Evolutionary conservation across 2,113 vertebrate genomes (phyloP).

Genomic region (Orycteropus afer): DNA sequence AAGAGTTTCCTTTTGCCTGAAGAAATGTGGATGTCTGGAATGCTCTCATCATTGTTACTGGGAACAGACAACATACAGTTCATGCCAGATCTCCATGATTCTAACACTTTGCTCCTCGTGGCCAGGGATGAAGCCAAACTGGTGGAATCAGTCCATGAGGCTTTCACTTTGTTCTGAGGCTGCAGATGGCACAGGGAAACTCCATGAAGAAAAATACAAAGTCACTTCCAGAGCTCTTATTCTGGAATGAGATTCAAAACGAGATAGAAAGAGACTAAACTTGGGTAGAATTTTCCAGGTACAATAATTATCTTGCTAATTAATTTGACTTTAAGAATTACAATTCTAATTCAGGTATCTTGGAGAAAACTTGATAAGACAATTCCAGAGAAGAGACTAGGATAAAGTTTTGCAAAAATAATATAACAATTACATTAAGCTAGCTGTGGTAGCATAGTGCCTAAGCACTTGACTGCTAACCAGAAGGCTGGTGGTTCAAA

Average conservation of each 20-base stretch:
- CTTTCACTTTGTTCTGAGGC: background rate
- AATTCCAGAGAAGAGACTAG: background rate
- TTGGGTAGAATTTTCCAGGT: background rate
- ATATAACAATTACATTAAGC: background rate
- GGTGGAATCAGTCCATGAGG: no score
- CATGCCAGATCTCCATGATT: background rate
- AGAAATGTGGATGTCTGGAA: background rate
- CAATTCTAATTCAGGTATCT: background rate
- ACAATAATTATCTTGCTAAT: background rate
- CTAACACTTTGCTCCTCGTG: background rate
- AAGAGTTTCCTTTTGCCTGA: background rate
- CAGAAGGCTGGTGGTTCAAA: no score
- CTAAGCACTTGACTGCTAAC: no score
- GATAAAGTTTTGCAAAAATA: background rate
- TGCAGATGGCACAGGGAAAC: background rate
- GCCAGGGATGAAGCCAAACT: background rate
- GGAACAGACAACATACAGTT: background rate
- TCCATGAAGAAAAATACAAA: background rate
- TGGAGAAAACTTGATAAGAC: background rate
- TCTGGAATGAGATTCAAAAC: conserved; percentile 38
- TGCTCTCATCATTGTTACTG: background rate
- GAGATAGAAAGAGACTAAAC: background rate
- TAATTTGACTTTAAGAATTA: conserved; percentile 18
- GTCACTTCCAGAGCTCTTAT: background rate
- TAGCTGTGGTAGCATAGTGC: no score